Evolutionary conservation across 2,113 vertebrate genomes (phyloP), one percentile per base, ranked within the genome.

Genomic region (Grammomys dolichurus): DNA sequence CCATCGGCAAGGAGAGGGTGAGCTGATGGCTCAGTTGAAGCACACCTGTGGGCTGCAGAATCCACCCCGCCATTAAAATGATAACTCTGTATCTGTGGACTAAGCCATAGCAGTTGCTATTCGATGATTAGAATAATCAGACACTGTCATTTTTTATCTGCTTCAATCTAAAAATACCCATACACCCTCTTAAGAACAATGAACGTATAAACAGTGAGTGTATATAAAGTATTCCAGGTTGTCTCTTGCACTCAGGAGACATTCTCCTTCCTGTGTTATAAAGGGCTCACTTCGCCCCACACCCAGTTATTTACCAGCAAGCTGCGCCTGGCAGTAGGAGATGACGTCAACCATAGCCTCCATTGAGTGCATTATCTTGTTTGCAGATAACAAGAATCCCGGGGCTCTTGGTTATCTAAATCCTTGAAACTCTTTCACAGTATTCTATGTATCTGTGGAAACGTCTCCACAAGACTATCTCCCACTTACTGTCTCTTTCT

Each of bases 1-100:
- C 40, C 16, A 2, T 51, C 0, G 0, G 4, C 46, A 36, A 73
- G 36, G 2, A 65, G 24, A 28, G 17, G 6, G 16, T 36, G 28
- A 78, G 5, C 14, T 43, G 60, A 20, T 77, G 54, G 13, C 40
- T 40, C 43, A 70, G n/a, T 19, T 87, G 46, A 82, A 48, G 85
- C n/a, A 31, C 1, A 0, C 28, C 12, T 11, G 56, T 28, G 70
- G 46, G 58, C 26, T 2, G 13, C 86, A 90, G 89, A 78, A n/a
- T 89, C 43, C 43, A 20, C 40, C 43, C 48, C 20, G 36, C 48
- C 63, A 85, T 75, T 81, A 51, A 70, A 78, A 81, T 11, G 24
- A 76, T 28, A 73, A 58, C 40, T 3, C 54, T 48, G 16, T 40
- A 4, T 63, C 33, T 75, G 31, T 36, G 17, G 5, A 40, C 73